Base-by-base conservation (phyloP, 2,888 invertebrate species). In the Ormyrus pomaceus region DNA sequence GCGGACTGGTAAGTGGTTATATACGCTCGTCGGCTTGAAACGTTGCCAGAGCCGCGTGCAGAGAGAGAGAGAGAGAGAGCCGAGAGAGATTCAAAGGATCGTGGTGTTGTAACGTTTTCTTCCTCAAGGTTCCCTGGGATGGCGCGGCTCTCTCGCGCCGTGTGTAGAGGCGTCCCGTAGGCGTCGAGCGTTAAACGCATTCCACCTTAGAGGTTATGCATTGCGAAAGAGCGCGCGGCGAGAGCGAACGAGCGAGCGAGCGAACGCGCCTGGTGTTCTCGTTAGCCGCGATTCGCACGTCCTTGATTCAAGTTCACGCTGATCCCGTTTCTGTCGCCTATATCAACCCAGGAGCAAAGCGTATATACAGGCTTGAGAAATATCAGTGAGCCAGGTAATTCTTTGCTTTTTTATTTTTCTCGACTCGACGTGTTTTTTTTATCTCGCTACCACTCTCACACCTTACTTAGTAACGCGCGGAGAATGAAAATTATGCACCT, bases 181-280 rank as follows among this genome's bases (percentile, higher is more conserved):
- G 90, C 90, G 90, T 90, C 84, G 85, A 88, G 87, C 88, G 89
- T 89, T 90, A 89, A 90, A 90, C 89, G 90, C 90, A 90, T 90
- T 90, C 90, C 90, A 88, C 83, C 88, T 88, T 87, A 89, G 89
- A 90, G 90, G 89, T 88, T 89, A 87, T 84, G 85, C 84, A 86
- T 88, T 89, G 87, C 88, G 87, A 89, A 89, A 89, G 62, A 77
- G 81, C 84, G 81, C 83, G 13, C 19, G 55, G 65, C 6, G 8
- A 9, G 13, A 45, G 46, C n/a, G 48, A 19, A 11, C 9, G 53
- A 64, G 6, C 8, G 53, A 10, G 50, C 13, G 61, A n/a, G 19
- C 19, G 61, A 58, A 10, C 55, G 34, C 45, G 53, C 11, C 13
- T 13, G 6, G n/a, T 84, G 86, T 86, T 88, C 88, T 89, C 86